Evolutionary conservation across 2,888 invertebrate genomes (phyloP), one percentile per base, ranked within the genome.

Genomic region (Hirtodrosophila duncani): DNA sequence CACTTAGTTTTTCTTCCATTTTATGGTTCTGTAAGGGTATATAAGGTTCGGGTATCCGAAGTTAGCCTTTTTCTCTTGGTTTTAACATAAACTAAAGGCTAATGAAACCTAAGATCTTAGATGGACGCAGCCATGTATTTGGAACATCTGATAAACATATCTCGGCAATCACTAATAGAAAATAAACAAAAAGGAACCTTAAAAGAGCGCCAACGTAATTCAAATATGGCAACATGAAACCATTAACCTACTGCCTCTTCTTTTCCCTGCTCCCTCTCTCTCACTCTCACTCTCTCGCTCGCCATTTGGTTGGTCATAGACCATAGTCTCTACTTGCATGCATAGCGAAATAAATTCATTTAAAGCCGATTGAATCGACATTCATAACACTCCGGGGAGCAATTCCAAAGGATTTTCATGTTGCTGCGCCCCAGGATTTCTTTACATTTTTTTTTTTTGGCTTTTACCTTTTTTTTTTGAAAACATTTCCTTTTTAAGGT

Each of bases 311-410:
- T 21, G 5, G 4, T 3, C 8, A 24, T 10, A 38, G 18, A 9
- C 46, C n/a, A 29, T 18, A 26, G 17, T 24, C 33, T 11, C 34
- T 31, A n/a, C n/a, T n/a, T n/a, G n/a, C n/a, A 37, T 13, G 42
- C 50, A 53, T 58, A 78, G 53, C 68, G 70, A 69, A 81, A 84
- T 84, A 84, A 84, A 84, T 84, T 83, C 72, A 83, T 80, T 82
- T 75, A 82, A 75, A 81, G 80, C 82, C 78, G 81, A 83, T 83
- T 84, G 82, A 67, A 75, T 69, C 81, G 83, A 83, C 83, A 81
- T 77, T 83, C 82, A 84, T 75, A 78, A 82, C 75, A 82, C 85
- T 82, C 84, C 72, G 62, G 85, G 84, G 84, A 84, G 82, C 82
- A 79, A 84, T 84, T 82, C 64, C 70, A 79, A 79, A 80, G 83